Evolutionary conservation across 2,888 invertebrate genomes (phyloP), one percentile per base, ranked within the genome.

Genomic region (Cryptus armator): DNA sequence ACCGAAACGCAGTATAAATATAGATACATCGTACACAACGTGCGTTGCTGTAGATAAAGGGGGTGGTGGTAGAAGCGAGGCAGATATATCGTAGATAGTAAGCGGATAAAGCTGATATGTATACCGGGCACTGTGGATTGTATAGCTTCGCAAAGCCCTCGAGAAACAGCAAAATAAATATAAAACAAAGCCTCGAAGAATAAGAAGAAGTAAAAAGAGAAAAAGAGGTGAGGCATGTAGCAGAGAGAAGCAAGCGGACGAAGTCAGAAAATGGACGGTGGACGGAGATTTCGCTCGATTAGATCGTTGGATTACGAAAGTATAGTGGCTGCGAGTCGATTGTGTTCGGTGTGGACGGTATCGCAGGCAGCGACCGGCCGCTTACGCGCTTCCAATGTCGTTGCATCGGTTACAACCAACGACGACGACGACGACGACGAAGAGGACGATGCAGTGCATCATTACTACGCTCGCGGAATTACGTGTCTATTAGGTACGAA

Each of bases 301-400:
- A 88, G 88, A 90, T 90, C 79, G 83, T 16, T 32, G 87, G 89
- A 90, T 89, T 87, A 87, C 88, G 86, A 87, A 86, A 87, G 87
- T 87, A 88, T 84, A 88, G 87, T 84, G 86, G 77, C 59, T 48
- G 74, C 77, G 68, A 75, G 80, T 84, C 86, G 86, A 86, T 87
- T 85, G 83, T 86, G 81, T 83, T 86, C 68, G 77, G 70, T 70
- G 66, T 53, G 67, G 48, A 74, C 81, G 78, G 24, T 82, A 71
- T 76, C 51, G 74, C 51, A 74, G 62, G 67, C 68, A 72, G 37
- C 59, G 46, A 64, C 74, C 76, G 68, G 79, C 75, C 62, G 62
- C 46, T 75, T 53, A 37, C 70, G 70, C 70, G 48, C 64, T 77
- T 76, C 64, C 82, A 82, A 79, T 85, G 86, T 86, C 86, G 86